phyloP scores from a whole-genome alignment of 2,113 vertebrate species.

The Oreochromis aureus region DNA sequence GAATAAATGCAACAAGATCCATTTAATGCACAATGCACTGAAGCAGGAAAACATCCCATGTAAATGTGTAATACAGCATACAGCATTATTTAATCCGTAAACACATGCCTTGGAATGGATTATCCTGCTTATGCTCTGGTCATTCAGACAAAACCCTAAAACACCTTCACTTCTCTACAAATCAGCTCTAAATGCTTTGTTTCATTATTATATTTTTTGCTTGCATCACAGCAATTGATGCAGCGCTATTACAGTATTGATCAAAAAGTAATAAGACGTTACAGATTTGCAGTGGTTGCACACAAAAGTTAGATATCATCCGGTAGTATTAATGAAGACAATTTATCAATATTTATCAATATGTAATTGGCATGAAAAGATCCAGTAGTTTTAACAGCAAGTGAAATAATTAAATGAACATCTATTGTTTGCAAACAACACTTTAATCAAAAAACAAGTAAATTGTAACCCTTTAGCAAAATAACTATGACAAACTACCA shows the following conservation, averaged over 20 bases:
- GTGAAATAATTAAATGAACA: background rate
- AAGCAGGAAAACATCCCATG: background rate
- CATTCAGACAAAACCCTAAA: background rate
- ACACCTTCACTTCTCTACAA: background rate
- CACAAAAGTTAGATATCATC: background rate
- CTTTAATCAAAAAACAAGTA: background rate
- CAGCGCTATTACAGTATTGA: background rate
- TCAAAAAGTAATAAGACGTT: background rate
- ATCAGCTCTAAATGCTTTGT: background rate
- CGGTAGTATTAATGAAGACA: background rate
- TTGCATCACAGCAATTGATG: background rate
- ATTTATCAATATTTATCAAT: background rate
- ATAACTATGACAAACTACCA: background rate
- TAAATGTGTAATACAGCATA: background rate
- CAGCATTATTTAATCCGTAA: constrained; percentile 1
- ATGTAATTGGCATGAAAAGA: background rate
- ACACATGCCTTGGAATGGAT: background rate
- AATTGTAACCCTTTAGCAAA: background rate
- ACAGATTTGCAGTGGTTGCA: background rate
- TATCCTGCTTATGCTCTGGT: background rate
- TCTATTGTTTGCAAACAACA: background rate
- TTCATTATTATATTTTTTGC: background rate
- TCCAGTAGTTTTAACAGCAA: background rate
- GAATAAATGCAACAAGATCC: background rate
- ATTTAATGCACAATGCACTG: background rate